Percentiles rank a stretch among this genome's conserved stretches.
These are phyloP conservation scores for Thelaira solivaga DNA, from an alignment of 2,888 invertebrate genomes.

Conservation along the genomic window DNA sequence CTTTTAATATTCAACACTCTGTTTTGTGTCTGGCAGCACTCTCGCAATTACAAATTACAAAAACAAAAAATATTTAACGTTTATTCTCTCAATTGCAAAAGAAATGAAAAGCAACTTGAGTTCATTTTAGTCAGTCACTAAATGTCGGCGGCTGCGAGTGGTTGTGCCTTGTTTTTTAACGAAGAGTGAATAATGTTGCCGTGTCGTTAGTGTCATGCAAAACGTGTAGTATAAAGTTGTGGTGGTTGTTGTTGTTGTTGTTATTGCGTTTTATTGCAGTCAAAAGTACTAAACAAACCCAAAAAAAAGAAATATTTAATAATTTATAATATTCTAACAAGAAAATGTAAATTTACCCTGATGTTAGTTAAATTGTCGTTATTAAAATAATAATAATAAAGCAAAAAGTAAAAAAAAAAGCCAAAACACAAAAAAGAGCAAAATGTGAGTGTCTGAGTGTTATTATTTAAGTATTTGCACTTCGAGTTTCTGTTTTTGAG, in stretches of 20 bases:
- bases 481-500: slow-evolving; percentile 16
- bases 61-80: too few relatives aligned
- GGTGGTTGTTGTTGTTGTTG: slow-evolving; percentile 2
- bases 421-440: not conserved
- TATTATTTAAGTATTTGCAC: not conserved
- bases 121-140: slow-evolving; percentile 36
- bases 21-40: too few relatives aligned
- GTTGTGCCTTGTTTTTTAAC: slow-evolving; percentile 27
- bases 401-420: not conserved
- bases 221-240: slow-evolving; percentile 37
- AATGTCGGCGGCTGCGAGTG: slow-evolving; percentile 49
- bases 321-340: slow-evolving; percentile 19
- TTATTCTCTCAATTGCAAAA: slow-evolving; percentile 33
- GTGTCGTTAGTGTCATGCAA: slow-evolving; percentile 39
- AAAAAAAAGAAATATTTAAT: slow-evolving; percentile 1
- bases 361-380: too few relatives aligned
- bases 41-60: too few relatives aligned
- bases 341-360: slow-evolving; percentile 8
- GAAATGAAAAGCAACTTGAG: not conserved
- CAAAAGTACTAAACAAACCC: slow-evolving; percentile 26
- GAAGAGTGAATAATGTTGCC: slow-evolving; percentile 2
- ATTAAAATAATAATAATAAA: slow-evolving; percentile 10
- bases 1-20: too few relatives aligned
- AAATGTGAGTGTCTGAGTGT: slow-evolving; percentile 44
- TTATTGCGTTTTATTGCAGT: slow-evolving; percentile 23